A percentile compares a stretch with the other conserved stretches of the same genome.
These are phyloP conservation scores for Drosophila pseudoananassae DNA, from an alignment of 1,140 invertebrate species.

Conservation along the genomic window DNA sequence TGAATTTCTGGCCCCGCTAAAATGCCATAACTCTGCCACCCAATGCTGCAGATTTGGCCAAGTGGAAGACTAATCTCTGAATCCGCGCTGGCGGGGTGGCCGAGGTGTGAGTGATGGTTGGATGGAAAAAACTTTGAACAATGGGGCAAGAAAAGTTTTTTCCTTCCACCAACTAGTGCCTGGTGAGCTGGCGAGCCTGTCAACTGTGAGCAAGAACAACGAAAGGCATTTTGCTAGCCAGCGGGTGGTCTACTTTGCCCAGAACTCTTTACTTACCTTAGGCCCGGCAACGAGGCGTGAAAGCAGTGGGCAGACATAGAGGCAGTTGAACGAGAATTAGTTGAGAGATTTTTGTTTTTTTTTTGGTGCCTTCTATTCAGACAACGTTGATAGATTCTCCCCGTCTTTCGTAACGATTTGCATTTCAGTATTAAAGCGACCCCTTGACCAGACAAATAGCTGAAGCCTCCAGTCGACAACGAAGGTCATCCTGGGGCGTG, in stretches of 20 bases:
- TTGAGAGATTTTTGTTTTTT: constrained; percentile 4
- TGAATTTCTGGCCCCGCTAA: constrained; percentile 3
- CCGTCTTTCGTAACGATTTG: constrained; percentile 33
- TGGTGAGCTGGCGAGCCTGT: constrained; percentile 60
- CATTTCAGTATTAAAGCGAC: constrained; percentile 43
- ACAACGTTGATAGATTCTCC: constrained; percentile 30
- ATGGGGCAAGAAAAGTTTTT: constrained; percentile 70
- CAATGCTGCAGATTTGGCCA: constrained; percentile 74
- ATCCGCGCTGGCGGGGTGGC: constrained; percentile 44
- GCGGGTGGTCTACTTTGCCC: constrained; percentile 48
- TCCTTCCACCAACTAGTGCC: constrained; percentile 56
- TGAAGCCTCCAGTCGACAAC: constrained; percentile 1
- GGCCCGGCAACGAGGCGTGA: constrained; percentile 61
- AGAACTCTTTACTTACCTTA: background rate
- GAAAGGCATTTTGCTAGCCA: constrained; percentile 60
- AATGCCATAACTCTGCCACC: constrained; percentile 65
- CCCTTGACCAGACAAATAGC: constrained; percentile 46
- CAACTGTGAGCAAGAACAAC: constrained; percentile 70
- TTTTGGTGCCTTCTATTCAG: background rate
- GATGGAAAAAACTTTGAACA: constrained; percentile 68
- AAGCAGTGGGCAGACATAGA: constrained; percentile 44
- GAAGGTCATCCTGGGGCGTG: constrained; percentile 27
- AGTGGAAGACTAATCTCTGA: constrained; percentile 80
- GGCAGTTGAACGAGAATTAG: constrained; percentile 26
- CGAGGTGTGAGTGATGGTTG: constrained; percentile 42